Evolutionary conservation across 2,888 invertebrate genomes (phyloP), one percentile per base, ranked within the genome.

Genomic region (Electrophaes corylata): DNA sequence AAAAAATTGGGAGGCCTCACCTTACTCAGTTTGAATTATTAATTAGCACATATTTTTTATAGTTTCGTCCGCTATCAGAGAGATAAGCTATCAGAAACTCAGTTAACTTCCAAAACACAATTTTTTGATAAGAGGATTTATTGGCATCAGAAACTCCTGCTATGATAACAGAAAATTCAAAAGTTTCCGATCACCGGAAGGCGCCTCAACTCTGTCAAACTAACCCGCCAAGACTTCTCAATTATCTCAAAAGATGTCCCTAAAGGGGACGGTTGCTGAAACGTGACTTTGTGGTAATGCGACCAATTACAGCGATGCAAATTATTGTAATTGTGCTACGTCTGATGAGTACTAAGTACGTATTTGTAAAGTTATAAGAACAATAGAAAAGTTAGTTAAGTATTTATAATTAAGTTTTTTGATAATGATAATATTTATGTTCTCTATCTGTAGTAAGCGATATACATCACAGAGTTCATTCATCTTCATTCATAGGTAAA

Each of bases 231-330:
- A 23, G 18, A 14, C 26, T 12, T 26, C 37, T 23, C 8, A 23
- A 14, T 48, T 40, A 16, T 29, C 48, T 16, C 35, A 4, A 11
- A 26, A 11, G n/a, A 6, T 18, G 8, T 10, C 20, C 40, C 4
- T 20, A n/a, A 4, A 39, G 2, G 11, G 0, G 39, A 11, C 2
- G 4, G 39, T 11, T 4, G 4, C 18, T 40, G 6, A 19, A 31
- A 39, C 46, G 52, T 53, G 43, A 26, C 29, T 45, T 5, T 19
- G 14, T n/a, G 46, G 14, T 41, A 47, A 54, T 54, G 31, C 6
- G 11, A 40, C 45, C 31, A 54, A 54, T 54, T 47, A 54, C 46
- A 20, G 14, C 16, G 1, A 35, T 35, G 14, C 6, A 35, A 35
- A 35, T 16, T n/a, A 31, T 31, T 35, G 14, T 35, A 35, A 35